Evolutionary conservation across 2,888 invertebrate species (phyloP).

Genomic region (Drosophila nigricruria): DNA sequence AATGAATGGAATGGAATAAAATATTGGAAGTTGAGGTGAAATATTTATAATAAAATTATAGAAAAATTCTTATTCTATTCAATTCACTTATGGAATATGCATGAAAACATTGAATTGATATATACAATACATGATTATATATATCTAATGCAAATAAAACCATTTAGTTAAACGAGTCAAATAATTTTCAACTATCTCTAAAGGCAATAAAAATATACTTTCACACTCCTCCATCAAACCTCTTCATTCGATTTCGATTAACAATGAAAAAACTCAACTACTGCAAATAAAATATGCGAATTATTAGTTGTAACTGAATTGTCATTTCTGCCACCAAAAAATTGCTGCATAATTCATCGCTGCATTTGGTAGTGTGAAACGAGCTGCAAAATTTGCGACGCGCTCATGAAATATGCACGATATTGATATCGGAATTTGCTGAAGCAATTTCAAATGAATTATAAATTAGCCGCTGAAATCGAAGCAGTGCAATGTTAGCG

Average conservation of each 20-base stretch:
- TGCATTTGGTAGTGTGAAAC: constrained; percentile 42
- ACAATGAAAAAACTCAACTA: neutral
- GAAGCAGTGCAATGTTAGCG: constrained; percentile 19
- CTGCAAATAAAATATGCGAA: constrained; percentile 7
- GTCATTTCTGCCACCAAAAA: constrained; percentile 23
- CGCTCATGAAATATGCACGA: constrained; percentile 71
- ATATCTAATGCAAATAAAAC: too few species aligned
- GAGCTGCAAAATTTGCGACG: constrained; percentile 44
- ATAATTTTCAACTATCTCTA: too few species aligned
- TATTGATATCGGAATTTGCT: constrained; percentile 54
- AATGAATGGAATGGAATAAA: too few species aligned
- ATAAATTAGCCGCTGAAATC: constrained; percentile 50
- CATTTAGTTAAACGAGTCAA: too few species aligned
- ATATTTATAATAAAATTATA: too few species aligned
- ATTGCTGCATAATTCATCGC: constrained; percentile 48
- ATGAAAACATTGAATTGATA: too few species aligned
- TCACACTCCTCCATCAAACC: too few species aligned
- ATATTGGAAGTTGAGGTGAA: too few species aligned
- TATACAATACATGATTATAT: too few species aligned
- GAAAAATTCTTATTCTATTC: too few species aligned
- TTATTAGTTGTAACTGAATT: constrained; percentile 1
- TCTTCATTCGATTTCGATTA: neutral
- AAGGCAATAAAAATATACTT: too few species aligned
- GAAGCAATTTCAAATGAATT: constrained; percentile 70
- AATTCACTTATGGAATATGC: too few species aligned